A percentile compares a stretch with the other conserved stretches of the same genome.
Evolutionary conservation across 2,797 vertebrate species (phyloP).

Genomic region (Cercopithecus petaurista): DNA sequence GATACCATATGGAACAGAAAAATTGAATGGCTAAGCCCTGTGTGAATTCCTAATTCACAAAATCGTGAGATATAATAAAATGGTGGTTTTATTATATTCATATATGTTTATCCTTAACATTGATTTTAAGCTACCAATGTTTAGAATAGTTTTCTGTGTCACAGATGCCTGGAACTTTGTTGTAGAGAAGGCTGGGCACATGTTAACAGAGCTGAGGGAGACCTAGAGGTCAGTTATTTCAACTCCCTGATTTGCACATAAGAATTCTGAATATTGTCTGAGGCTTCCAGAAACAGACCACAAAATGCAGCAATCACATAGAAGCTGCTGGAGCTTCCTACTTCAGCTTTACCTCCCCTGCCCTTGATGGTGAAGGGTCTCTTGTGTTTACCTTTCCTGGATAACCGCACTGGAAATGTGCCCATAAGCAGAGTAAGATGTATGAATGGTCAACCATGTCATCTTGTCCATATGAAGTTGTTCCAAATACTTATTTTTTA

Average conservation of each 20-base stretch:
- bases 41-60: not conserved
- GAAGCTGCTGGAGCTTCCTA: not conserved
- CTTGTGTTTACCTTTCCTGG: not conserved
- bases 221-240: not conserved
- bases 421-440: not conserved
- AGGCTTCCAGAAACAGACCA: not conserved
- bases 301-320: not conserved
- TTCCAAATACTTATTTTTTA: not conserved
- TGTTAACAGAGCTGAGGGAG: not conserved
- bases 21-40: not conserved
- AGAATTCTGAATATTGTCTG: not conserved
- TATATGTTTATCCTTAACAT: not conserved
- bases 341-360: not conserved
- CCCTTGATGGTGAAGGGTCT: not conserved
- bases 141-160: not conserved
- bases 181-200: not conserved
- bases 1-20: not conserved
- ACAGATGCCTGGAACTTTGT: not conserved
- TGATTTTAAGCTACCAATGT: not conserved
- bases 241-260: not conserved
- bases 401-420: not conserved
- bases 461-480: fast-evolving
- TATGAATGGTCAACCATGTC: fast-evolving
- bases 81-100: not conserved
- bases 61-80: not conserved